These are phyloP conservation scores for Perizoma affinitatum DNA, from an alignment of 2,888 invertebrate genomes.

Conservation along the genomic window DNA sequence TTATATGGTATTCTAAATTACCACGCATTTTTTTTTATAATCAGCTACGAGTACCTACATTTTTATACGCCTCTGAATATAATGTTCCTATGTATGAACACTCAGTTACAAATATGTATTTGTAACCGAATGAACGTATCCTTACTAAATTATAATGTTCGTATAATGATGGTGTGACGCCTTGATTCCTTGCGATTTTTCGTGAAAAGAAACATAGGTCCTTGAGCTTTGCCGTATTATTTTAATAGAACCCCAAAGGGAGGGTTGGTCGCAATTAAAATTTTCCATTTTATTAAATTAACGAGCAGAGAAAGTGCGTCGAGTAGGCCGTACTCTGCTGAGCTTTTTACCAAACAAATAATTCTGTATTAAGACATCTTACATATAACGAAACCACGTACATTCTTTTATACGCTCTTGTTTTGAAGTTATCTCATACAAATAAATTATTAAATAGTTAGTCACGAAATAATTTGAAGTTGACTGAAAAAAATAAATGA, in stretches of 20 bases:
- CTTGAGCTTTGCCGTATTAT: slow-evolving; percentile 54
- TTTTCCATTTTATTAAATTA: slow-evolving; percentile 67
- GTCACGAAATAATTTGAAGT: no score
- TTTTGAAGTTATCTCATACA: no score
- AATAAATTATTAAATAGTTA: no score
- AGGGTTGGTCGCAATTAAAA: slow-evolving; percentile 62
- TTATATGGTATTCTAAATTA: no score
- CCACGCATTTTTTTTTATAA: not conserved
- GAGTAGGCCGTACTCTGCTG: slow-evolving; percentile 42
- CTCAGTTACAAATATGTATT: not conserved
- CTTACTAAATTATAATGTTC: slow-evolving; percentile 41
- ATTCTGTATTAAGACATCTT: slow-evolving; percentile 9
- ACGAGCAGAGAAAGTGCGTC: slow-evolving; percentile 53
- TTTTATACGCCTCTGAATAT: not conserved
- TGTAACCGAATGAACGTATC: slow-evolving; percentile 24
- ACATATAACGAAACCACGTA: no score
- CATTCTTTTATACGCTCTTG: no score
- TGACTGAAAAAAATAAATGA: no score
- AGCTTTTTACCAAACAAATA: slow-evolving; percentile 38
- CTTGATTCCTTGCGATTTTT: slow-evolving; percentile 47
- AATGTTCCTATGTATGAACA: no score
- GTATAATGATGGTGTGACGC: slow-evolving; percentile 34
- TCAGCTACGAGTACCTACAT: not conserved
- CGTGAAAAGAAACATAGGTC: slow-evolving; percentile 49
- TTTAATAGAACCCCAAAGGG: slow-evolving; percentile 54